Evolutionary conservation across 2,113 vertebrate genomes (phyloP).

Genomic region (Notothenia coriiceps): DNA sequence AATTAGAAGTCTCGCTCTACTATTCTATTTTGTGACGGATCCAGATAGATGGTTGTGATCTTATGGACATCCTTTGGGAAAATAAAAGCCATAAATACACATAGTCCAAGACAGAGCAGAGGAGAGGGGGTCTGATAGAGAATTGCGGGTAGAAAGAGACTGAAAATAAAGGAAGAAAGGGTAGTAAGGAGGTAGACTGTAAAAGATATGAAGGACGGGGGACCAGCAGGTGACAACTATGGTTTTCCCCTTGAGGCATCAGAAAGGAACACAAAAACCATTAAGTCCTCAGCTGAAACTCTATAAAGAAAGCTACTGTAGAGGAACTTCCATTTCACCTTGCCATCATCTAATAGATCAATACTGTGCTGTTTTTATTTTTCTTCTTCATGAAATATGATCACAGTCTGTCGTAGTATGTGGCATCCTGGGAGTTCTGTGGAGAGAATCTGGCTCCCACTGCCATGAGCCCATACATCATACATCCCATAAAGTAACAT

Average conservation of each 20-base stretch:
- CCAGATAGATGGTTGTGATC: background rate
- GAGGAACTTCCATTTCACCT: constrained; percentile 28
- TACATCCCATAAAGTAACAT: constrained; percentile 36
- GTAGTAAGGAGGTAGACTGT: background rate
- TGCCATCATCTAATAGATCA: constrained; percentile 36
- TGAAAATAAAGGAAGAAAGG: background rate
- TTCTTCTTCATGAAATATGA: constrained; percentile 54
- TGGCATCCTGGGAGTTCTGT: constrained; percentile 26
- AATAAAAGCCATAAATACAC: constrained; percentile 22
- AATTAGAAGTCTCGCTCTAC: background rate
- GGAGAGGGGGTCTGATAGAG: background rate
- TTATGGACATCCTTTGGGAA: constrained; percentile 4
- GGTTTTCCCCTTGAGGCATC: constrained; percentile 1
- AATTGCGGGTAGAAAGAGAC: background rate
- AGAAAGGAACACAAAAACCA: constrained; percentile 23
- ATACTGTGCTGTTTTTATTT: constrained; percentile 19
- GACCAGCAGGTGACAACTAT: constrained; percentile 1
- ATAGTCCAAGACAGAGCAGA: constrained; percentile 4
- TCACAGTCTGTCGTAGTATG: constrained; percentile 37
- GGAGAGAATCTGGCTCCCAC: constrained; percentile 19
- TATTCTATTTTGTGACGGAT: background rate
- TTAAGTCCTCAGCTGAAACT: constrained; percentile 19
- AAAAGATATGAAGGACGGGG: constrained; percentile 3
- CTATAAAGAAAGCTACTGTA: constrained; percentile 23
- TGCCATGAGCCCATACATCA: constrained; percentile 46